Percentiles rank a stretch among this genome's conserved stretches.
phyloP scores from a whole-genome alignment of 2,888 invertebrate genomes.

The Parnassius smintheus region DNA sequence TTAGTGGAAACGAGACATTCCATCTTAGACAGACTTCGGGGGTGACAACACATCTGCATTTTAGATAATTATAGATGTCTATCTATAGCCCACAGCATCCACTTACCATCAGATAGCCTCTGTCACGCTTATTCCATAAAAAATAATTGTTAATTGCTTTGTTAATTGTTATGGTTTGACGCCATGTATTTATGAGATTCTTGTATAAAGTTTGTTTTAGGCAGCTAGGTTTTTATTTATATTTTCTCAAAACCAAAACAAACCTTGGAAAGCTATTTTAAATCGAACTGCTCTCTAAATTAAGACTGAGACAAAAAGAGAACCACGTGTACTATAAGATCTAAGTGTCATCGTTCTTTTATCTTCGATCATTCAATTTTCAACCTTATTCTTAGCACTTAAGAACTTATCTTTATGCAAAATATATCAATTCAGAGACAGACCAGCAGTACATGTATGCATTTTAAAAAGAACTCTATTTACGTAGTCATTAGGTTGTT shows the following conservation, averaged over 20 bases:
- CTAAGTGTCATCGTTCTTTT: background rate
- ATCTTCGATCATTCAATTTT: background rate
- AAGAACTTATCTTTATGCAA: background rate
- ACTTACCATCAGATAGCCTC: too few relatives aligned
- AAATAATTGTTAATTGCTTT: too few relatives aligned
- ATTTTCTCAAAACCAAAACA: conserved; percentile 18
- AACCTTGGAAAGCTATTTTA: conserved; percentile 11
- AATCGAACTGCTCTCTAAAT: conserved; percentile 1
- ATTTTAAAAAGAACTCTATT: conserved; percentile 11
- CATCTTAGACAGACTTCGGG: too few relatives aligned
- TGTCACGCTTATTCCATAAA: too few relatives aligned
- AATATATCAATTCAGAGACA: background rate
- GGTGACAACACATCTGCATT: too few relatives aligned
- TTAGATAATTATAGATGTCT: too few relatives aligned
- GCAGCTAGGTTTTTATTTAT: too few relatives aligned
- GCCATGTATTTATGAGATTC: too few relatives aligned
- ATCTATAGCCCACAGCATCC: too few relatives aligned
- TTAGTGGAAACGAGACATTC: too few relatives aligned
- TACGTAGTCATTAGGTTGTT: background rate
- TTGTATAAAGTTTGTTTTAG: too few relatives aligned
- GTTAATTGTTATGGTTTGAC: too few relatives aligned
- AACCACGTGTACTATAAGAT: conserved; percentile 3
- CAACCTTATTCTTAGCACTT: background rate
- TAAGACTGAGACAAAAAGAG: background rate
- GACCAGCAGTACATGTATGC: background rate